Evolutionary conservation across 2,888 invertebrate species (phyloP), one percentile per base, ranked within the genome.

Genomic region (Apodemia duryi): DNA sequence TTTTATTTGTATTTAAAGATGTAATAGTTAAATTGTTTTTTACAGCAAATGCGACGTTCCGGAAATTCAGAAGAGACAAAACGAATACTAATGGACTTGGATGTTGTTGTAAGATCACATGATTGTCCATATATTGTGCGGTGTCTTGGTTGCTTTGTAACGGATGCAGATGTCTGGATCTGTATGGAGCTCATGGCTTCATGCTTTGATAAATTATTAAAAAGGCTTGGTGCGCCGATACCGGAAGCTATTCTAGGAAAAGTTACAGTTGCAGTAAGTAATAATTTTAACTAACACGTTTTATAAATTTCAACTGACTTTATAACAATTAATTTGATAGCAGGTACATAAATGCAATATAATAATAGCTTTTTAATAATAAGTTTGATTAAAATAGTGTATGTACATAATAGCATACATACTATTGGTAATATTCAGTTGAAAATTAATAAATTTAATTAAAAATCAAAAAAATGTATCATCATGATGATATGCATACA

Each of bases 121-220:
- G 98, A 98, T 87, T 99, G 99, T 88, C 97, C 96, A 51, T 98
- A 96, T 90, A 99, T 99, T 75, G 99, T 99, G 74, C 95, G 98
- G 83, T 99, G 99, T 85, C 94, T 98, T 78, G 99, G 99, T 57
- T 99, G 98, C 91, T 99, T 99, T 89, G 98, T 99, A 65, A 98
- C 98, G 0, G 97, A 98, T 82, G 96, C 97, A 1, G 98, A 99
- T 85, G 99, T 99, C 0, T 99, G 99, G 98, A 99, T 99, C 81
- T 99, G 99, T 85, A 99, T 99, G 99, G 99, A 99, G 91, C 93
- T 99, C 73, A 99, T 99, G 99, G 96, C 98, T 13, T 98, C 98
- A 29, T 99, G 99, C 90, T 96, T 99, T 82, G 99, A 99, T 85
- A 99, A 99, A 91, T 91, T 99, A 78, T 93, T 99, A 69, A 98